Conservation (phyloP, 2,888 invertebrate species). For the Dromius quadrimaculatus region DNA sequence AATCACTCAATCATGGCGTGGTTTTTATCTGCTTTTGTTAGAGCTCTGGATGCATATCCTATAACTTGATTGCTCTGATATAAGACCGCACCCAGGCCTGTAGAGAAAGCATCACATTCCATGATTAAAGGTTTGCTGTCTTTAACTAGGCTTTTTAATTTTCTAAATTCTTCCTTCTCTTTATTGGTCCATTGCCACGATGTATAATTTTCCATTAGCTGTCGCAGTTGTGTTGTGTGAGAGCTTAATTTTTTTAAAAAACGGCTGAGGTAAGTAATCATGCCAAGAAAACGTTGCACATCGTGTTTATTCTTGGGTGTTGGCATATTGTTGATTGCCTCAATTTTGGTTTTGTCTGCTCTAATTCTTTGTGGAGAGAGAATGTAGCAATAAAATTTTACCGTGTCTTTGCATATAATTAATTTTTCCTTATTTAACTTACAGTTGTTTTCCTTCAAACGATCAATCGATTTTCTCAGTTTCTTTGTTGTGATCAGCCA, state of each 20-base stretch:
- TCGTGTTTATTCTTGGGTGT: slow-evolving; percentile 52
- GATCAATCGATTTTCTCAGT: slow-evolving; percentile 50
- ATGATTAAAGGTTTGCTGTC: background rate
- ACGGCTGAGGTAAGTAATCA: background rate
- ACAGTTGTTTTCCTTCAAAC: slow-evolving; percentile 51
- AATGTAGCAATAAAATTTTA: slow-evolving; percentile 56
- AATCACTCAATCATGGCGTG: slow-evolving; percentile 5
- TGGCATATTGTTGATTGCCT: slow-evolving; percentile 18
- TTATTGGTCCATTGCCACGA: slow-evolving; percentile 38
- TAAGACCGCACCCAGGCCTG: background rate
- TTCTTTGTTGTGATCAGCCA: slow-evolving; percentile 55
- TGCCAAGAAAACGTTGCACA: slow-evolving; percentile 34
- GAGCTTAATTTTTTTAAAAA: background rate
- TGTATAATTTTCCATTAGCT: background rate
- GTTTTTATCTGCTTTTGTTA: slow-evolving; percentile 9
- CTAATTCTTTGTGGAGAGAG: slow-evolving; percentile 34
- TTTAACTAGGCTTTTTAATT: slow-evolving; percentile 11
- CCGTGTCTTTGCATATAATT: slow-evolving; percentile 46
- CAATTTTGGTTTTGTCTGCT: background rate
- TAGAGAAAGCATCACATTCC: background rate
- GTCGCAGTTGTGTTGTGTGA: background rate
- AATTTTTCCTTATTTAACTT: slow-evolving; percentile 56
- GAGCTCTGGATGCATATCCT: slow-evolving; percentile 16
- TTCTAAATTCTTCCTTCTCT: slow-evolving; percentile 43
- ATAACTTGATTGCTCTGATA: slow-evolving; percentile 7